Evolutionary conservation across 2,888 invertebrate genomes (phyloP), one percentile per base, ranked within the genome.

Genomic region (Ypsolopha sequella): DNA sequence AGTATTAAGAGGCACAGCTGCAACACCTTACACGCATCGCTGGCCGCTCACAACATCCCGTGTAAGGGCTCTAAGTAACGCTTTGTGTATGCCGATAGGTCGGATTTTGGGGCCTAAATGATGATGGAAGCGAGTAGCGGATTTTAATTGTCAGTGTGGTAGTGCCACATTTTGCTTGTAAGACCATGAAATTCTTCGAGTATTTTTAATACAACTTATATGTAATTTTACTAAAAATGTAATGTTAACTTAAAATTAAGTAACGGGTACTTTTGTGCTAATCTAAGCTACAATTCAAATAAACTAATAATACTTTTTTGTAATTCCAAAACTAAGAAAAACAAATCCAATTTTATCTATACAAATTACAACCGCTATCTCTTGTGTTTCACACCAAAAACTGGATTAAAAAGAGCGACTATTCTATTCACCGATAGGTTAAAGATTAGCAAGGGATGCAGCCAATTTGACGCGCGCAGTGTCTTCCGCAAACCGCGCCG

Each of bases 61-160:
- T 58, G 65, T 64, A 56, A 62, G 66, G 70, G 64, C 65, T 66
- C 73, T 74, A 76, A 77, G 77, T 73, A 73, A 73, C 73, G 81
- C 85, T 85, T 84, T 85, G 84, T 84, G 76, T 74, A 72, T 75
- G 78, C 82, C 82, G 82, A 75, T 80, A 74, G 77, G 74, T 77
- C 73, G 66, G 63, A 33, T 11, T 11, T 11, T 6, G 36, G 47
- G 9, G 47, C 47, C 24, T 24, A 24, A 24, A 24, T 24, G 24
- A 39, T 39, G 39, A 39, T 9, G 10, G 39, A n/a, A 39, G 39
- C 39, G 39, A n/a, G 39, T 39, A n/a, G n/a, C n/a, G 39, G 9
- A 39, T 39, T 39, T 39, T 39, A 39, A 2, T 24, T 3, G 2
- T 3, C 24, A 24, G 24, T 24, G 4, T 24, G 4, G n/a, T n/a